phyloP scores from a whole-genome alignment of 64 coral and sea anemone species.

The Pocillopora damicornis region DNA sequence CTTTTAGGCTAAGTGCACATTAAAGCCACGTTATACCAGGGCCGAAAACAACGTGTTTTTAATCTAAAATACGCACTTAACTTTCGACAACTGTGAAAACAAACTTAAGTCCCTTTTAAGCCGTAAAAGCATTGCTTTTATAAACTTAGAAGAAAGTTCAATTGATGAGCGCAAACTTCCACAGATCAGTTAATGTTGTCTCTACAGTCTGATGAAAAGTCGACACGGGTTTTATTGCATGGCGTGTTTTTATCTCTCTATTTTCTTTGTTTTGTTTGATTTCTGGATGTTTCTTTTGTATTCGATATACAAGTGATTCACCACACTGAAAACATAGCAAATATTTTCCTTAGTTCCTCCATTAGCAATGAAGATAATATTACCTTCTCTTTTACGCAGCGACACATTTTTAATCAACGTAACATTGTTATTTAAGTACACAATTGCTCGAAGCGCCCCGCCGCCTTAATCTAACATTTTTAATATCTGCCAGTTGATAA shows the following conservation, averaged over 20 bases:
- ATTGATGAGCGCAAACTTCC: background rate
- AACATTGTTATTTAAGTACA: conserved; percentile 53
- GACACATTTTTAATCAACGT: conserved; percentile 51
- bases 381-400: conserved; percentile 49
- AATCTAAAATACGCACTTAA: conserved; percentile 39
- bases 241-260: background rate
- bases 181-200: background rate
- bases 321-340: conserved; percentile 26
- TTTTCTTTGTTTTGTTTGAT: conserved; percentile 36
- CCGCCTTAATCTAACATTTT: conserved; percentile 51
- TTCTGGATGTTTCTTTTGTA: conserved; percentile 39
- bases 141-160: background rate
- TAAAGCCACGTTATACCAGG: conserved; percentile 29
- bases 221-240: background rate
- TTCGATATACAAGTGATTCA: conserved; percentile 37
- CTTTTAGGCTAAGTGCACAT: conserved; percentile 42
- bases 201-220: background rate
- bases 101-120: conserved; percentile 30
- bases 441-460: conserved; percentile 45
- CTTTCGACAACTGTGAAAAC: conserved; percentile 36
- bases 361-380: conserved; percentile 54
- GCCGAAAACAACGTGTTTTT: conserved; percentile 35
- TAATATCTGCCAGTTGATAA: conserved; percentile 49
- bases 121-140: conserved; percentile 33
- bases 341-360: conserved; percentile 39